Percentiles rank a stretch among this genome's conserved stretches.
phyloP scores from a whole-genome alignment of 2,797 vertebrate genomes.

The Phataginus tetradactyla region DNA sequence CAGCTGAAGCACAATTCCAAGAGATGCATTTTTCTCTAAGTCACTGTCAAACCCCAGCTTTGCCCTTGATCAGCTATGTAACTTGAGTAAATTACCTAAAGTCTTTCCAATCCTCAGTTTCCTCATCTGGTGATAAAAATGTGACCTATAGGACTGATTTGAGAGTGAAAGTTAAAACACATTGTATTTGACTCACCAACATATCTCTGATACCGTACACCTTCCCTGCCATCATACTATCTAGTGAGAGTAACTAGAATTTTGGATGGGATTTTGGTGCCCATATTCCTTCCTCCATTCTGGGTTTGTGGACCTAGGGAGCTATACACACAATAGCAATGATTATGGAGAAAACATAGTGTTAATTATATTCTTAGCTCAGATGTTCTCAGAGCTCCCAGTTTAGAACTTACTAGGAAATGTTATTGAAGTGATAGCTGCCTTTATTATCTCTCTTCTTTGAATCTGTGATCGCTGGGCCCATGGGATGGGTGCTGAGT shows the following conservation, averaged over 20 bases:
- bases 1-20: neutral
- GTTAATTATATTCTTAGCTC: neutral
- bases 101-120: neutral
- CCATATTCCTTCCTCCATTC: neutral
- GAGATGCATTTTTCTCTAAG: neutral
- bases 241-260: neutral
- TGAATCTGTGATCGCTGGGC: neutral
- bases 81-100: neutral
- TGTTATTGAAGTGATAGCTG: rapidly evolving
- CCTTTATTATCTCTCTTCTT: neutral
- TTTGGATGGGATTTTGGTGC: neutral
- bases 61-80: neutral
- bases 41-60: neutral
- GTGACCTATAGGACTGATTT: neutral
- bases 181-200: neutral
- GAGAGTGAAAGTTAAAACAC: neutral
- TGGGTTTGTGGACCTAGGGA: neutral
- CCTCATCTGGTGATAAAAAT: neutral
- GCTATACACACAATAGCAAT: neutral
- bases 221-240: neutral
- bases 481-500: rapidly evolving
- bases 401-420: neutral
- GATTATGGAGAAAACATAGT: neutral
- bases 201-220: neutral
- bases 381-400: neutral